Evolutionary conservation across 30 jellyfish, hydroid and myxozoan genomes (phyloP).

Genomic region (Hydra vulgaris): DNA sequence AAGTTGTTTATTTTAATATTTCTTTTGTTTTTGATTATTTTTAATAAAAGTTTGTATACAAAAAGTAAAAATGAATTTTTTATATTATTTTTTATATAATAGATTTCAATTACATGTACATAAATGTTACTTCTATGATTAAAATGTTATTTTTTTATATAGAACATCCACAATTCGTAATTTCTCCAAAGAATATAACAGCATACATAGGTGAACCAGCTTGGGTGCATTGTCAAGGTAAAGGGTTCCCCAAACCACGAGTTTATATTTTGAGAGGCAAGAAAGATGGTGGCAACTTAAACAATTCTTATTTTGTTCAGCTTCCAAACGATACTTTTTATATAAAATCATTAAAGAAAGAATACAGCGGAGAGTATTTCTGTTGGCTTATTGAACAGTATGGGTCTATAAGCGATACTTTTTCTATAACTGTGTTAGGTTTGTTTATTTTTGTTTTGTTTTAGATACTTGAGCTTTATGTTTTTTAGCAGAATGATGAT

Average conservation of each 20-base stretch:
- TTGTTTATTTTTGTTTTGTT: not conserved
- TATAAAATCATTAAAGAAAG: constrained; percentile 27
- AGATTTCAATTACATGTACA: too few relatives aligned
- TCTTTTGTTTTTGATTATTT: too few relatives aligned
- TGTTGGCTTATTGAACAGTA: constrained; percentile 33
- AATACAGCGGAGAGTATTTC: constrained; percentile 46
- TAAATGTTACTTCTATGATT: too few relatives aligned
- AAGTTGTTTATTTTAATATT: too few relatives aligned
- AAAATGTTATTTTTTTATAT: too few relatives aligned
- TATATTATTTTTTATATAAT: too few relatives aligned
- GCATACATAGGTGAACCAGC: constrained; percentile 55
- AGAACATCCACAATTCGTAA: constrained; percentile 54
- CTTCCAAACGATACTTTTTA: constrained; percentile 48
- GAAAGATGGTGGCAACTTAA: constrained; percentile 10
- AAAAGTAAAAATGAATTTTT: too few relatives aligned
- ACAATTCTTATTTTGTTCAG: constrained; percentile 27
- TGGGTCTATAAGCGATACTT: not conserved
- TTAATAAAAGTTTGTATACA: too few relatives aligned
- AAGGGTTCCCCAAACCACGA: constrained; percentile 63
- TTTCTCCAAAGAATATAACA: constrained; percentile 43
- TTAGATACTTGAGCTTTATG: too few relatives aligned
- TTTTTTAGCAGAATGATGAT: too few relatives aligned
- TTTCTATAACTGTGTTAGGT: not conserved
- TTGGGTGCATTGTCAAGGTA: constrained; percentile 56
- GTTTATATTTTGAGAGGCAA: constrained; percentile 39